Percentiles rank a stretch among this genome's conserved stretches.
phyloP scores from a whole-genome alignment of 2,113 vertebrate species.

The Triplophysa siluroides region DNA sequence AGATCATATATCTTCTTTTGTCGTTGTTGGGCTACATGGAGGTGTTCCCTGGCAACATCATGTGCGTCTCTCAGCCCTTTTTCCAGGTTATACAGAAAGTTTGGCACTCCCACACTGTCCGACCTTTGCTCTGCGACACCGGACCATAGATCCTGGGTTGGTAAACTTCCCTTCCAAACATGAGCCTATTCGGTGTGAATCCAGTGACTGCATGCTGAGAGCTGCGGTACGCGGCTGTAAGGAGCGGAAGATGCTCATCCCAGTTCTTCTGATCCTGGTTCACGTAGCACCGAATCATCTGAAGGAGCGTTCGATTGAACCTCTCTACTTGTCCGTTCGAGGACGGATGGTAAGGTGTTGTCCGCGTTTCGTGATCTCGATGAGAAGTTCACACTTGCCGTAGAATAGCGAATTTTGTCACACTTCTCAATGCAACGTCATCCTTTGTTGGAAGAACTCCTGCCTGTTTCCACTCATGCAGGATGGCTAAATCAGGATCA shows the following conservation, averaged over 20 bases:
- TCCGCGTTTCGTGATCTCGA: not conserved
- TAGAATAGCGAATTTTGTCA: not conserved
- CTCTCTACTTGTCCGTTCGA: not conserved
- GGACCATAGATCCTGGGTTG: slow-evolving; percentile 18
- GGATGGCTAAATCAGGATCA: not conserved
- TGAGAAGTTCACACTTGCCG: no score
- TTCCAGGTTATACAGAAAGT: not conserved
- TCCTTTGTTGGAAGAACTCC: not conserved
- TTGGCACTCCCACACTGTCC: not conserved
- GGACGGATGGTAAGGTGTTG: not conserved
- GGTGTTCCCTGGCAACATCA: no score
- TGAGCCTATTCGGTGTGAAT: no score
- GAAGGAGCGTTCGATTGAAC: no score
- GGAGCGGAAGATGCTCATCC: slow-evolving; percentile 26
- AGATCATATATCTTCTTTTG: no score
- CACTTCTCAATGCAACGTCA: not conserved
- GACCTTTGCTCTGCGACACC: not conserved
- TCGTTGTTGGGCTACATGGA: no score
- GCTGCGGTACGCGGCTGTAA: slow-evolving; percentile 1
- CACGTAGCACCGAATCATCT: slow-evolving; percentile 32
- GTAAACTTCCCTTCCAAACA: slow-evolving; percentile 29
- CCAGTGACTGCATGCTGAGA: no score
- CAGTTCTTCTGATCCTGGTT: slow-evolving; percentile 35
- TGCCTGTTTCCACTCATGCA: not conserved
- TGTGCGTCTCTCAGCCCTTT: no score